phyloP scores from a whole-genome alignment of 1,140 invertebrate genomes.

The Aporrectodea caliginosa region DNA sequence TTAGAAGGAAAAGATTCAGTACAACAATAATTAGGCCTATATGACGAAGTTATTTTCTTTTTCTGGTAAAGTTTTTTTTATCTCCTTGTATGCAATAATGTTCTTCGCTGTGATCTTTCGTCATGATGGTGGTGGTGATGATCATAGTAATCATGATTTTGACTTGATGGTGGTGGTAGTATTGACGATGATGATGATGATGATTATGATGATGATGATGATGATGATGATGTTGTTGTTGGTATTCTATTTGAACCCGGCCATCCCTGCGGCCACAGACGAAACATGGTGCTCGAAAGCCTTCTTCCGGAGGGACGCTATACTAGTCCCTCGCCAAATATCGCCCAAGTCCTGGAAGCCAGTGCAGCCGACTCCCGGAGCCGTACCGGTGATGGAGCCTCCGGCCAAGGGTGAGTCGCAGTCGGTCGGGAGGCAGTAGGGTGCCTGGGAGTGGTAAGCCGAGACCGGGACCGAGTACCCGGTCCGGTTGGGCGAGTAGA shows the following conservation, averaged over 20 bases:
- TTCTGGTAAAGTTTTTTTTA: no score
- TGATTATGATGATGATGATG: no score
- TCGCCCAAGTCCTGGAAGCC: constrained; percentile 62
- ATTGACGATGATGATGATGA: no score
- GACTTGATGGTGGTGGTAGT: no score
- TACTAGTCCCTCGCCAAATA: constrained; percentile 55
- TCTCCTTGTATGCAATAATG: no score
- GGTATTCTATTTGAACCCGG: neutral
- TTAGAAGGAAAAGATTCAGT: no score
- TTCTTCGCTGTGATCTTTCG: no score
- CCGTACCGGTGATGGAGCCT: neutral
- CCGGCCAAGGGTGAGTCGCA: neutral
- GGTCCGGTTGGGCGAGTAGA: neutral
- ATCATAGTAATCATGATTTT: no score
- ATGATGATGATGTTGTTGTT: no score
- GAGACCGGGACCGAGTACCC: neutral
- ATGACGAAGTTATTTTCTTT: no score
- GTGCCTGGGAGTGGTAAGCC: neutral
- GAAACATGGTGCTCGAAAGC: constrained; percentile 55
- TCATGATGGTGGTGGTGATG: no score
- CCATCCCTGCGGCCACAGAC: neutral
- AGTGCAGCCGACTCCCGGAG: neutral
- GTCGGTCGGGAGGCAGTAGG: neutral
- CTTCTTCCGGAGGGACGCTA: constrained; percentile 54
- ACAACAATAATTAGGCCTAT: no score